Percentiles rank a stretch among this genome's conserved stretches.
Evolutionary conservation across 2,797 vertebrate genomes (phyloP).

Genomic region (Muraenolepis orangiensis): DNA sequence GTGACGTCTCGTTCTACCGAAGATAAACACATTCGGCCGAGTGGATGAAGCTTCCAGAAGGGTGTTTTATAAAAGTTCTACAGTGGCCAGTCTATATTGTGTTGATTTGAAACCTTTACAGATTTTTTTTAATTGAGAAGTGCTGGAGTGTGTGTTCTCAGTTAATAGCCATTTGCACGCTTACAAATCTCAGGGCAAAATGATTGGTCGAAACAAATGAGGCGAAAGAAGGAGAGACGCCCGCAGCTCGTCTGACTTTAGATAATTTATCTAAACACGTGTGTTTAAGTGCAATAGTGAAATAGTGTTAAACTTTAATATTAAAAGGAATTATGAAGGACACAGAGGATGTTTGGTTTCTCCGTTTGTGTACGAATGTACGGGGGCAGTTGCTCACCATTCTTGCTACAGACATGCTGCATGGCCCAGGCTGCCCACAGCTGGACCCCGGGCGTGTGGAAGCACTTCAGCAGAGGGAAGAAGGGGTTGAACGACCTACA

Average conservation of each 20-base stretch:
- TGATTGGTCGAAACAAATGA: too few species aligned
- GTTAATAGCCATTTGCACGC: background rate
- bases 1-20: background rate
- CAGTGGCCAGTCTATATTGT: background rate
- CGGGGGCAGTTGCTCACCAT: slow-evolving; percentile 74
- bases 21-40: background rate
- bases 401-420: slow-evolving; percentile 99
- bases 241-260: too few species aligned
- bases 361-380: too few species aligned
- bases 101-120: background rate
- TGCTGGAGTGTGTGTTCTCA: background rate
- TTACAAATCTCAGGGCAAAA: too few species aligned
- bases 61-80: background rate
- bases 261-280: too few species aligned
- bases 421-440: slow-evolving; percentile 99
- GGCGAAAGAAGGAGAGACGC: too few species aligned
- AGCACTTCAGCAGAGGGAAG: slow-evolving; percentile 94
- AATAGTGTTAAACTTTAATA: too few species aligned
- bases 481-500: slow-evolving; percentile 96
- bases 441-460: slow-evolving; percentile 94
- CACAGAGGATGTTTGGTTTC: too few species aligned
- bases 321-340: too few species aligned
- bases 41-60: background rate
- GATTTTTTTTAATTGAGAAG: background rate
- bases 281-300: too few species aligned